Evolutionary conservation across 2,113 vertebrate genomes (phyloP), one percentile per base, ranked within the genome.

Genomic region (Vulpes vulpes): DNA sequence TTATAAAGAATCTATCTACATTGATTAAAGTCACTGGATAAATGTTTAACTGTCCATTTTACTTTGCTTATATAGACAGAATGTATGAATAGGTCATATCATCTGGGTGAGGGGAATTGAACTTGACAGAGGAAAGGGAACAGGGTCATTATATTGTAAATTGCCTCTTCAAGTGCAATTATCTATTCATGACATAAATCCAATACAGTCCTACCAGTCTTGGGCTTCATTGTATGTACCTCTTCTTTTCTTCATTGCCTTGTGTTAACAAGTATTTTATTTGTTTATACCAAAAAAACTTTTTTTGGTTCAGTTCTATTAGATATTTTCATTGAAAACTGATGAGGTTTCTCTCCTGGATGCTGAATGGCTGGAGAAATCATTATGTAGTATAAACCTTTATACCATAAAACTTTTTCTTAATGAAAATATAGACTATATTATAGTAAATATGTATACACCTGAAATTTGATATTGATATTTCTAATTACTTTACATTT

Each of bases 111-210:
- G 5, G n/a, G 5, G 25, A 85, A 97, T 85, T 96, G 59, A 94
- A 67, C 78, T 94, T 96, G 95, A 91, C 94, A 85, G 76, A 94
- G n/a, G 14, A 96, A 15, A 55, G 9, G 16, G 87, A 96, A 85
- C 60, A 32, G 6, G 38, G 60, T 94, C 51, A 94, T 10, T 88
- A 51, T 85, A 32, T 32, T 82, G 49, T 91, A 92, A 96, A 91
- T 93, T 96, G n/a, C 71, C 43, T 95, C 92, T 94, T 97, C 65
- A 79, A 86, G 27, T 85, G 5, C 32, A 96, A 91, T 97, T 97
- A 97, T 96, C 81, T 96, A 96, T 94, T 96, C 80, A 96, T 85
- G 88, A 94, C 43, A 85, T 65, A 89, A 97, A 95, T 80, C 32
- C 69, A 90, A 81, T 94, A 43, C 8, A 92, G 20, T 95, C 91